Evolutionary conservation across 2,797 vertebrate species (phyloP).

Genomic region (Anas bahamensis): DNA sequence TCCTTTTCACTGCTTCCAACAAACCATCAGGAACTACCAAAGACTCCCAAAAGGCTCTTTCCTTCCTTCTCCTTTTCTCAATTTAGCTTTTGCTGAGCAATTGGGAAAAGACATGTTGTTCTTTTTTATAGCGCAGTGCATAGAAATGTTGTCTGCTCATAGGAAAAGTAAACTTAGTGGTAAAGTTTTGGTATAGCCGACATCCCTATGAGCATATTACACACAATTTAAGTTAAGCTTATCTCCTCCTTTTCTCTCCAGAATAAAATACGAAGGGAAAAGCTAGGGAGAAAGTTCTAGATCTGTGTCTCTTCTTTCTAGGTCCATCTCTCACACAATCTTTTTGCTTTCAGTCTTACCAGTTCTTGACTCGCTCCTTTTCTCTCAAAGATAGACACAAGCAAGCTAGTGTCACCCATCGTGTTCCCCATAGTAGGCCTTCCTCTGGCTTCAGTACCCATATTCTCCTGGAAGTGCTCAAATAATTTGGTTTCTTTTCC

Average conservation of each 20-base stretch:
- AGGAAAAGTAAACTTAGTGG: not conserved
- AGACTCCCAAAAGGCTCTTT: not conserved
- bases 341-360: not conserved
- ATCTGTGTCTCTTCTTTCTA: not conserved
- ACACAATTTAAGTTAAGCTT: not conserved
- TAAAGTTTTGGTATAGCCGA: not conserved
- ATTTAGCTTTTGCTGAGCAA: not conserved
- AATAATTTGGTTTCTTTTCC: not conserved
- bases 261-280: not conserved
- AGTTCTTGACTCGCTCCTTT: not conserved
- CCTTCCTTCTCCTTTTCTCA: not conserved
- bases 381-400: not conserved
- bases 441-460: not conserved
- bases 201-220: not conserved
- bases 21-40: not conserved
- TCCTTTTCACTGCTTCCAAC: not conserved
- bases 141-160: not conserved
- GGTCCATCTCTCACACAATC: not conserved
- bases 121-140: not conserved
- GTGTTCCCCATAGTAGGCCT: not conserved
- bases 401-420: not conserved
- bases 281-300: not conserved
- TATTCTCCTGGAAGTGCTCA: not conserved
- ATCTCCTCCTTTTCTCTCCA: not conserved
- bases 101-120: not conserved